Base-by-base conservation (phyloP, 1,140 invertebrate genomes). In the Lordiphosa collinella region DNA sequence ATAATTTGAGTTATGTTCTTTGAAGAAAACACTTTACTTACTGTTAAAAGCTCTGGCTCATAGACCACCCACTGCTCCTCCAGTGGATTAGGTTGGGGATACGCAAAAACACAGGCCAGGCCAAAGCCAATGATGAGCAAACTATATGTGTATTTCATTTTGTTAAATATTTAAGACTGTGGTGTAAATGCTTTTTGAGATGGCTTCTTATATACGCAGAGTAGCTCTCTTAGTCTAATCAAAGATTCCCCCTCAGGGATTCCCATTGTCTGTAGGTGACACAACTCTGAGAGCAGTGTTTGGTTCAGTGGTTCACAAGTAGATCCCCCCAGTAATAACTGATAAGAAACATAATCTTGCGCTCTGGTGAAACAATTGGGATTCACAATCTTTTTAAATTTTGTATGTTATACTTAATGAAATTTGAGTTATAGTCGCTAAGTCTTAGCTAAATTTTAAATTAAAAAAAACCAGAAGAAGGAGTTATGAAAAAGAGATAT, bases 221-320 rank as follows among this genome's bases (percentile, higher is more conserved):
- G 14, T 31, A 25, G 32, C 16, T n/a, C 34, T 8, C 32, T 56
- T 74, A n/a, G n/a, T n/a, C n/a, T n/a, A n/a, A 73, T 74, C 71
- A 57, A 76, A 54, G 55, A 66, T 61, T 62, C 51, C 63, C 71
- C 31, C 10, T 7, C 3, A 46, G 71, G 73, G 73, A 78, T 44
- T 58, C 73, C 53, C 67, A 32, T 31, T 32, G 3, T 25, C 5
- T 7, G 3, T 10, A 25, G 8, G 11, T 22, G 34, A 34, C 8
- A 5, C 1, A 9, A 7, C 6, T 34, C 4, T 38, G 34, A 8
- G 5, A 18, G 35, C 10, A 10, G 25, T 8, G 4, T 6, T 7
- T 6, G n/a, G 34, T 38, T 35, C 35, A 44, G 66, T 70, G 54
- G 40, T 76, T 54, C 65, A 36, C 50, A 43, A 40, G 74, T 72